These are phyloP conservation scores for Amphiprion percula DNA, from an alignment of 2,113 vertebrate genomes.

Conservation along the genomic window DNA sequence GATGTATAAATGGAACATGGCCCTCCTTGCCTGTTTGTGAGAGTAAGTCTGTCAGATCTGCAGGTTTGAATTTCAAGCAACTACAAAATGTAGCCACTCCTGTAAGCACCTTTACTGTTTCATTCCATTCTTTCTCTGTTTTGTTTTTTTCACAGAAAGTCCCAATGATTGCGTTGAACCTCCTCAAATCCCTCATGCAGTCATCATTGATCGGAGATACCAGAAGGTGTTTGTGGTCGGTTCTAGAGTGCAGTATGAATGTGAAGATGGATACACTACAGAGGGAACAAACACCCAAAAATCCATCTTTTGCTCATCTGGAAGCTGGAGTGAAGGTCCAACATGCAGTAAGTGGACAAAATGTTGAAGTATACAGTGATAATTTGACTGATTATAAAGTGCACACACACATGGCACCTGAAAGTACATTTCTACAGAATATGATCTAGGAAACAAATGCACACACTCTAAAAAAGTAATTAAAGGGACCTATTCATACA, in stretches of 20 bases:
- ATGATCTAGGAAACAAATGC: no score
- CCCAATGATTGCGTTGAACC: not conserved
- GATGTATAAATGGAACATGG: conserved; percentile 37
- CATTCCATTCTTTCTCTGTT: not conserved
- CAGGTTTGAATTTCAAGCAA: no score
- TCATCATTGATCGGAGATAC: conserved; percentile 20
- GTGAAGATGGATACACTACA: conserved; percentile 42
- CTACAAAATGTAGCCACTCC: no score
- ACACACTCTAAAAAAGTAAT: no score
- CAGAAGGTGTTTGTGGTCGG: conserved; percentile 27
- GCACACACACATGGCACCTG: no score
- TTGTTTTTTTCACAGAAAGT: conserved; percentile 32
- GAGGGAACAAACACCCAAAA: fast-evolving
- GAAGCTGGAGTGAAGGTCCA: not conserved
- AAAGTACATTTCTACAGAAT: no score
- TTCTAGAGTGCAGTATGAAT: conserved; percentile 1
- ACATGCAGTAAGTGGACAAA: conserved; percentile 37
- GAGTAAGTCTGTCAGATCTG: conserved; percentile 50
- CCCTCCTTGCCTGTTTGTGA: conserved; percentile 41
- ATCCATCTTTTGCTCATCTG: not conserved
- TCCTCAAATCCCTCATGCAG: conserved; percentile 37
- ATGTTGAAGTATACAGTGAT: no score
- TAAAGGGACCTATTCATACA: no score
- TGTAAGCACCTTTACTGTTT: not conserved
- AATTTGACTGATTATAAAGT: no score